phyloP scores from a whole-genome alignment of 92 coral and sea anemone genomes.

The Epizoanthus stellaris region DNA sequence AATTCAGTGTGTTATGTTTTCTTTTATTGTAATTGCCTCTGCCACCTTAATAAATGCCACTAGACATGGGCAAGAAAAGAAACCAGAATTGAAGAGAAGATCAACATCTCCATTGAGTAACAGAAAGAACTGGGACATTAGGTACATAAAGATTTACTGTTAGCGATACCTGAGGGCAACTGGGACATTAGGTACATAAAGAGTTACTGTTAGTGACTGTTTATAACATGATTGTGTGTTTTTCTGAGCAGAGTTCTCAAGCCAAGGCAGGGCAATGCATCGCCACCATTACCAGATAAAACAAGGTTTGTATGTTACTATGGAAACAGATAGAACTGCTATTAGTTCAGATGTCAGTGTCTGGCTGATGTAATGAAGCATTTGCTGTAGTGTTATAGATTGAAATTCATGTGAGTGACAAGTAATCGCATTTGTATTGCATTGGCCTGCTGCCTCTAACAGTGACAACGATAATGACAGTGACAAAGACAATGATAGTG shows the following conservation, averaged over 20 bases:
- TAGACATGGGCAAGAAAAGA: conserved; percentile 45
- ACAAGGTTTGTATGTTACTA: conserved; percentile 55
- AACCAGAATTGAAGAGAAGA: conserved; percentile 46
- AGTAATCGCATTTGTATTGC: too few species aligned
- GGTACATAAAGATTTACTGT: conserved; percentile 31
- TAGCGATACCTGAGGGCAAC: background rate
- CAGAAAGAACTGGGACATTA: conserved; percentile 81
- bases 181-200: conserved; percentile 49
- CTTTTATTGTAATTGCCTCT: background rate
- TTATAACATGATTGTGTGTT: too few species aligned
- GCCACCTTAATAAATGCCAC: conserved; percentile 11
- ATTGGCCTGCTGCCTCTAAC: too few species aligned
- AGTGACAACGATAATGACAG: too few species aligned
- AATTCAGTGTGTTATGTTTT: background rate
- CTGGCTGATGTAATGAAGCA: too few species aligned
- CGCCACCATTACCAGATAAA: conserved; percentile 84
- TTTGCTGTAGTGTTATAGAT: too few species aligned
- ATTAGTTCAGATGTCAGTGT: background rate
- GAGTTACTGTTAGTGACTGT: background rate
- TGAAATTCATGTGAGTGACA: too few species aligned
- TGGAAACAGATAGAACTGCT: background rate
- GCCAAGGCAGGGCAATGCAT: conserved; percentile 92
- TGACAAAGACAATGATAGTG: too few species aligned
- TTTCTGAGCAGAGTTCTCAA: conserved; percentile 77
- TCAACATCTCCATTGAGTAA: conserved; percentile 56